Base-by-base conservation (phyloP, 2,797 vertebrate genomes). In the Hafferia zeledoni region DNA sequence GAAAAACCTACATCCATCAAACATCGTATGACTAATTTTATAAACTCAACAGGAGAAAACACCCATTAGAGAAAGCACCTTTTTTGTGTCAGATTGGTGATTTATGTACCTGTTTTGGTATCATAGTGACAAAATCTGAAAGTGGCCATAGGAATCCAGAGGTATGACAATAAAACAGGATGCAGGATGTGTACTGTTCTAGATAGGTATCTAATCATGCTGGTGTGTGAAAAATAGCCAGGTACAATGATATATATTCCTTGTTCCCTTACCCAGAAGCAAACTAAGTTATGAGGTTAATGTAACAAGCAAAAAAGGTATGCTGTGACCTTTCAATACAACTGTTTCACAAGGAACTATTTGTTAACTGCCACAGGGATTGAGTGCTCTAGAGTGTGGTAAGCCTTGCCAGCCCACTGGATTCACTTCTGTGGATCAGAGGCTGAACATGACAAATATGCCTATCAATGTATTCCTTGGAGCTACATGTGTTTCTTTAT, bases 301-400 rank as follows among this genome's bases (percentile, higher is more conserved):
- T 4, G 0, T 49, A 94, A 85, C 79, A 87, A 85, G 52, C 60
- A 57, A 74, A 70, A 76, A 83, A 84, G 18, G 41, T 70, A 13
- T 75, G 47, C 31, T 75, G 56, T 92, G 91, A 92, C 94, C 94
- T 94, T 96, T 89, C 87, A 49, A 35, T 80, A 50, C 68, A 89
- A 50, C 68, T 64, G n/a, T 75, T 96, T 95, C 70, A 19, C 78
- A 89, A 80, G 78, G 82, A 93, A 68, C 64, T 95, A 75, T 94
- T 95, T 95, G 87, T 93, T 95, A 94, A 71, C 89, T 92, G 93
- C 74, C 92, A 80, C 59, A 77, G 92, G 87, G 88, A 95, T 56
- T 93, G 86, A 95, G 92, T 82, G 92, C 88, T 93, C 81, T 75
- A 70, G 86, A 89, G 88, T 37, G 0, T 87, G 93, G 77, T 93